Conservation (phyloP, 2,888 invertebrate species). For the Aporophyla nigra region DNA sequence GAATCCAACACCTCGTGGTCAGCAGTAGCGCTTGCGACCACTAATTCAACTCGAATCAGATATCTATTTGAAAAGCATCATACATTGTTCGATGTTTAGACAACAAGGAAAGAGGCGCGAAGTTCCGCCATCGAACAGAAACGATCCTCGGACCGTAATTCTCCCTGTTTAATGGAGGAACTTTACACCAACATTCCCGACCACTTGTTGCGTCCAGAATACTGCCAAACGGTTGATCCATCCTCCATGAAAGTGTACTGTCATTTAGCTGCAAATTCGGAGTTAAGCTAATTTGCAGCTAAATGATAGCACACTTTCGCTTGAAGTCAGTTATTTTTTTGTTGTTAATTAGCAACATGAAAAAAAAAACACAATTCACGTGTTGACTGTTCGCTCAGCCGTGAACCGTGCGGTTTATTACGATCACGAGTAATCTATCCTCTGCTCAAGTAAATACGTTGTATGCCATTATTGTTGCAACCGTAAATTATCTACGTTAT, state of each 20-base stretch:
- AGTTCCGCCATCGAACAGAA: neutral
- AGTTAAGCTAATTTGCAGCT: neutral
- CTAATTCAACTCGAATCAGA: neutral
- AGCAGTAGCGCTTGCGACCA: no score
- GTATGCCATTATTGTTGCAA: neutral
- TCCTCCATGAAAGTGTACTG: no score
- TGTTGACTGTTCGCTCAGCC: constrained; percentile 29
- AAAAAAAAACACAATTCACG: constrained; percentile 24
- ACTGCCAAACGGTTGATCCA: neutral
- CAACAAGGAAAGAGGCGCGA: no score
- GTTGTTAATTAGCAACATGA: neutral
- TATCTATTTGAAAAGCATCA: neutral
- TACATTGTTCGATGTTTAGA: neutral
- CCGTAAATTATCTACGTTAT: neutral
- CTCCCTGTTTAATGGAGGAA: neutral
- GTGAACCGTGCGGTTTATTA: constrained; percentile 32
- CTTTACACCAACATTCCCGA: neutral
- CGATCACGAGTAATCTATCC: constrained; percentile 34
- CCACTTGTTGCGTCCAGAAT: neutral
- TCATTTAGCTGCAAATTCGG: no score
- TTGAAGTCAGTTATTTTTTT: neutral
- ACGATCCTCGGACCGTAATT: neutral
- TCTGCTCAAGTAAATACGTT: constrained; percentile 13
- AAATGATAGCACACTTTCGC: neutral
- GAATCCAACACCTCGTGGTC: no score